Base-by-base conservation (phyloP, 2,888 invertebrate genomes). In the Dinocampus coccinellae region DNA sequence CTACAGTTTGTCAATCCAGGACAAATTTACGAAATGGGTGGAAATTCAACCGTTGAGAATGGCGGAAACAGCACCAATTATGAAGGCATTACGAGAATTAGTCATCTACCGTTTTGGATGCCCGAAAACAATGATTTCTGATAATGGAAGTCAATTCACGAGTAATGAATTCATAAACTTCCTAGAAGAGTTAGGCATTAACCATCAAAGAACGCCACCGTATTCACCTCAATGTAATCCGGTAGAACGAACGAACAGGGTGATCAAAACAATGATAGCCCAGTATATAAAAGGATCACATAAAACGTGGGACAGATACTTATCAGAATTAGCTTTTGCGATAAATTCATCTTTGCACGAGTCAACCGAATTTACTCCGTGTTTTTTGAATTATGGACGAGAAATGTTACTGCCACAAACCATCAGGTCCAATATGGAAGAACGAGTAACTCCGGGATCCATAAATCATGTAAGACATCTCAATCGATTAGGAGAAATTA, bases 91-190 rank as follows among this genome's bases (percentile, higher is more conserved):
- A 36, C 76, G 55, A 42, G 76, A 74, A 29, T 42, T 13, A 7
- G 29, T 77, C 68, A 7, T 62, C 70, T 13, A 81, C 77, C 0
- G 60, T 53, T 70, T 79, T 79, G 79, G 79, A 75, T 29, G 65
- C 70, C 13, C 80, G 76, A 6, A 79, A 79, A 58, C 0, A 3
- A 36, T 80, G 74, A 60, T 76, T 24, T 36, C 60, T 75, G 24
- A 82, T 78, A 24, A 81, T 78, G 68, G 81, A 77, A 29, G 29
- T 29, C 29, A 36, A 10, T 78, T 69, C 11, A 34, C 60, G 0
- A 63, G 69, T 34, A 47, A 53, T 13, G 69, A 62, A 39, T 69
- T 66, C 20, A 36, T 7, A 3, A 24, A 3, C 2, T 6, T 55
- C 3, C 13, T 26, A 11, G 16, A 9, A 13, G 16, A 26, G 7